phyloP scores from a whole-genome alignment of 1,140 invertebrate genomes.

The Elymnias hypermnestra region DNA sequence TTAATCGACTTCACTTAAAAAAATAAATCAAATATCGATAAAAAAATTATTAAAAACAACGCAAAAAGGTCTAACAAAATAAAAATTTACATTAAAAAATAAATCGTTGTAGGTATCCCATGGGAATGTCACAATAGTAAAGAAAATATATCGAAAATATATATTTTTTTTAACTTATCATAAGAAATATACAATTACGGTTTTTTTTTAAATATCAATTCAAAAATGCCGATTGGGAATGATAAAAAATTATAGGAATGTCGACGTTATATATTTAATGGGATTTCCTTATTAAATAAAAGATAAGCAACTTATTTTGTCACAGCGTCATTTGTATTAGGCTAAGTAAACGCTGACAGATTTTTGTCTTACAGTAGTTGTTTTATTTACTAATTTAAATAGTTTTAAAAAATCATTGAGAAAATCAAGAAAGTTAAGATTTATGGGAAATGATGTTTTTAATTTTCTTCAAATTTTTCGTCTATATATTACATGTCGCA shows the following conservation, averaged over 20 bases:
- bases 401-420: no score
- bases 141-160: slow-evolving; percentile 56
- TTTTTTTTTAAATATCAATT: neutral
- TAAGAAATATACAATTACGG: slow-evolving; percentile 28
- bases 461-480: no score
- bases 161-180: slow-evolving; percentile 27
- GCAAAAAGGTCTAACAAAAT: slow-evolving; percentile 66
- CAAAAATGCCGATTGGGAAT: slow-evolving; percentile 48
- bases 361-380: no score
- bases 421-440: no score
- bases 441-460: no score
- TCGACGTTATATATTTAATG: no score
- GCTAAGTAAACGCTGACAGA: no score
- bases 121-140: slow-evolving; percentile 47
- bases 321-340: no score
- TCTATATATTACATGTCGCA: no score
- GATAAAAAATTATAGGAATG: slow-evolving; percentile 46
- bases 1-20: slow-evolving; percentile 31
- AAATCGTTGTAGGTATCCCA: slow-evolving; percentile 64
- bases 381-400: no score
- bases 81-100: slow-evolving; percentile 65
- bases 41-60: slow-evolving; percentile 47
- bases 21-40: slow-evolving; percentile 38
- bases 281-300: no score
- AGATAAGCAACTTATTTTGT: no score